These are phyloP conservation scores for Eonycteris spelaea DNA, from an alignment of 2,113 vertebrate genomes.

Conservation along the genomic window DNA sequence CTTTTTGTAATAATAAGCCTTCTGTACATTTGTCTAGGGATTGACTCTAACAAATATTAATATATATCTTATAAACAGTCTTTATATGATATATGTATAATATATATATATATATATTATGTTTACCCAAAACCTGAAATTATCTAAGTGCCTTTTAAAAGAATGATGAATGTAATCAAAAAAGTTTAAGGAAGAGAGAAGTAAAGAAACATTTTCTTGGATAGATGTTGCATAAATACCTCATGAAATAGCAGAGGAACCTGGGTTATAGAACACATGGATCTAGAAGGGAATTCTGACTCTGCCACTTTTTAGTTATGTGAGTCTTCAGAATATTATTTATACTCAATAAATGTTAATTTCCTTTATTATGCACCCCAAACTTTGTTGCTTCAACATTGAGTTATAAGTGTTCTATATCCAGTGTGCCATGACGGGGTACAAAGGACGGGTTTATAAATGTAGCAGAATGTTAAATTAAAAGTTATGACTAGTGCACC, in stretches of 20 bases:
- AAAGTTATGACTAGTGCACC: constrained; percentile 18
- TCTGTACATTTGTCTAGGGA: not conserved
- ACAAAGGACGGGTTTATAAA: constrained; percentile 44
- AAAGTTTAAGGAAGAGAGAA: constrained; percentile 11
- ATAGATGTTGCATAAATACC: not conserved
- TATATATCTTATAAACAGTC: not conserved
- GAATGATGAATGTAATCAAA: not conserved
- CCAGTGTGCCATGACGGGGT: not conserved
- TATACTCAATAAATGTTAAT: not conserved
- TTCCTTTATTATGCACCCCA: not conserved
- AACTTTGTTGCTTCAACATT: not conserved
- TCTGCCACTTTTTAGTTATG: not conserved
- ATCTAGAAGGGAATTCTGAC: not conserved
- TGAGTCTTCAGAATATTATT: constrained; percentile 43
- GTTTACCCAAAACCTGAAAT: constrained; percentile 17
- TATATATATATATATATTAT: not conserved
- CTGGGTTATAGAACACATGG: not conserved
- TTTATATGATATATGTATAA: not conserved
- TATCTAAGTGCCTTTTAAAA: constrained; percentile 32
- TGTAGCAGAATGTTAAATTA: not conserved
- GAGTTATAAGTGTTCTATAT: not conserved
- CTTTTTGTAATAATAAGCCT: not conserved
- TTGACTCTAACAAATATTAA: constrained; percentile 6
- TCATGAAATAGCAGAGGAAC: not conserved
- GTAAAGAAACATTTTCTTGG: constrained; percentile 15